Conservation (phyloP, 2,113 vertebrate species). For the Zapornia atra region DNA sequence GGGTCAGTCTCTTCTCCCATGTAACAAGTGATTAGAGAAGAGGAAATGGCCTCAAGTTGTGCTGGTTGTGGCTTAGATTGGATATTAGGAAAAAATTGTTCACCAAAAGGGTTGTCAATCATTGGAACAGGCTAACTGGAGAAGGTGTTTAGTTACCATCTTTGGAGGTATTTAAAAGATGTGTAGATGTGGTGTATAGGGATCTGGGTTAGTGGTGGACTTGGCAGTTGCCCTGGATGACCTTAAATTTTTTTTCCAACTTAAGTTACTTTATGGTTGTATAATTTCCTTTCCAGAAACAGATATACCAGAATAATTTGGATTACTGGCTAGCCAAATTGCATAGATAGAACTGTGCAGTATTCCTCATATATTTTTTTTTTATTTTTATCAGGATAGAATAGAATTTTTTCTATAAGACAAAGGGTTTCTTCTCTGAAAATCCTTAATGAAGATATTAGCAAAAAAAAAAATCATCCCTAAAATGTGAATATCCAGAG, state of each 20-base stretch:
- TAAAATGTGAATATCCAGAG: neutral
- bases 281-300: neutral
- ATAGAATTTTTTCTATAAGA: neutral
- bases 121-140: neutral
- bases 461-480: neutral
- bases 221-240: rapidly evolving
- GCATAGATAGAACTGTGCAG: neutral
- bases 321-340: neutral
- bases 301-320: neutral
- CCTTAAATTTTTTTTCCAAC: neutral
- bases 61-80: too few species aligned
- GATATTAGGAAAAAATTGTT: neutral
- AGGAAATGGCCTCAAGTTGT: too few species aligned
- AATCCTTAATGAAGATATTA: neutral
- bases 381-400: neutral
- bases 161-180: neutral
- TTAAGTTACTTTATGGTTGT: neutral
- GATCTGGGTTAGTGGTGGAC: too few species aligned
- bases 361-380: neutral
- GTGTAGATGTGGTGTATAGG: rapidly evolving
- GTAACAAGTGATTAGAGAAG: too few species aligned
- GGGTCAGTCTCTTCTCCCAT: too few species aligned
- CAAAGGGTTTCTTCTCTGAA: neutral
- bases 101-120: neutral
- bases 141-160: neutral